Base-by-base conservation (phyloP, 2,797 vertebrate genomes). In the Pempheris klunzingeri region DNA sequence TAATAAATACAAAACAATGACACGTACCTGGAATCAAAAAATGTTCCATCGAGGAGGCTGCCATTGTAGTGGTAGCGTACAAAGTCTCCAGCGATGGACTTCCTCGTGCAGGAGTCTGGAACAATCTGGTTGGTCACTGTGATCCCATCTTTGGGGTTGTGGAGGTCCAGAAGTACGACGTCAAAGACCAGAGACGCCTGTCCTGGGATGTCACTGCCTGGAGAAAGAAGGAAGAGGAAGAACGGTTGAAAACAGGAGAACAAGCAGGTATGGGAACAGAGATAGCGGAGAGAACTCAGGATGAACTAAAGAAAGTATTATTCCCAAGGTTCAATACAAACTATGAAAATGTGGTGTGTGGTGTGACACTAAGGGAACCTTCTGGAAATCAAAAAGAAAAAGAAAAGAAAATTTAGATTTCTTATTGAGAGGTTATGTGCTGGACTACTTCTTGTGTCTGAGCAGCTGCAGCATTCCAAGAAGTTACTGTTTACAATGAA, bases 1-100 rank as follows among this genome's bases (percentile, higher is more conserved):
- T 41, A 2, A 64, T 28, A 13, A 12, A 22, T 28, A 60, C 32
- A 26, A 20, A 69, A 76, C 46, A 34, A 4, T 5, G 26, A 77
- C 43, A 79, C 54, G 58, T 32, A 97, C 98, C 98, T 99, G 91
- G 98, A 99, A 85, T 99, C 98, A 86, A 99, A 99, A 50, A 96
- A 89, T 0, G 97, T 98, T 30, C 98, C 97, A 20, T 99, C 98
- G 49, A 99, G 82, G 49, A 99, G 96, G 0, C 97, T 96, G 70
- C 97, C 98, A 0, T 99, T 99, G 91, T 99, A 99, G 83, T 99
- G 98, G 86, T 99, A 99, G 7, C 98, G 95, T 20, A 99, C 92
- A 65, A 97, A 99, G 93, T 99, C 98, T 68, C 97, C 97, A 0
- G 91, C 64, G 17, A 94, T 93, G 39, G 94, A 96, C 83, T 94